Evolutionary conservation across 1,140 invertebrate genomes (phyloP), one percentile per base, ranked within the genome.

Genomic region (Oncopeltus fasciatus): DNA sequence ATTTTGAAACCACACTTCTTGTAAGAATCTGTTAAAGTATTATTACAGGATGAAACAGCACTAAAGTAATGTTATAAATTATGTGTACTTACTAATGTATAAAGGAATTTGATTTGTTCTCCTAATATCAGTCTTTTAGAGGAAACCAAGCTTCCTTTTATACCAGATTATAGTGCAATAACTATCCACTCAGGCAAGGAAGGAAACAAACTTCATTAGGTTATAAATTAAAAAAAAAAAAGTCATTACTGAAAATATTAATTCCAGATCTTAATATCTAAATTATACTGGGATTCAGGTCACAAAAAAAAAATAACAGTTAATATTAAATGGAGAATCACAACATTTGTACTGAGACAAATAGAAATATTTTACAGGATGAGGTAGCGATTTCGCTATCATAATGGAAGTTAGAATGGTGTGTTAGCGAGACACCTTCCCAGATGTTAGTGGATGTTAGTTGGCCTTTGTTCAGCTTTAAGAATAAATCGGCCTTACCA

Each of bases 401-500:
- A 26, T 24, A 16, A 4, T 53, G 49, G 49, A 53, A 24, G 49
- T 53, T 53, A 53, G 49, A 24, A 16, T 26, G 24, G 21, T 26
- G 24, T 53, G 31, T 38, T 38, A 38, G 31, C 31, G 20, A 24
- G 49, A 14, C 49, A 24, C 49, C 49, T 53, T 14, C 49, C 49
- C 20, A 24, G 49, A n/a, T n/a, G 49, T 53, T 53, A 53, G 49
- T 53, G 21, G 49, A 27, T 53, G 49, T 53, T 53, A 53, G 49
- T 53, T 53, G 56, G 18, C 56, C 20, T n/a, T 26, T 28, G 14
- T 29, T 57, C n/a, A 31, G 26, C 18, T 61, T 63, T 69, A 69
- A 62, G 67, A 66, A 64, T 67, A 66, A 61, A 60, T 60, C 57
- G 67, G 67, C 75, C 84, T 86, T 86, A 89, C 86, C 84, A 82